A percentile compares a stretch with the other conserved stretches of the same genome.
phyloP scores from a whole-genome alignment of 1,140 invertebrate species.

The Drosophila funebris region DNA sequence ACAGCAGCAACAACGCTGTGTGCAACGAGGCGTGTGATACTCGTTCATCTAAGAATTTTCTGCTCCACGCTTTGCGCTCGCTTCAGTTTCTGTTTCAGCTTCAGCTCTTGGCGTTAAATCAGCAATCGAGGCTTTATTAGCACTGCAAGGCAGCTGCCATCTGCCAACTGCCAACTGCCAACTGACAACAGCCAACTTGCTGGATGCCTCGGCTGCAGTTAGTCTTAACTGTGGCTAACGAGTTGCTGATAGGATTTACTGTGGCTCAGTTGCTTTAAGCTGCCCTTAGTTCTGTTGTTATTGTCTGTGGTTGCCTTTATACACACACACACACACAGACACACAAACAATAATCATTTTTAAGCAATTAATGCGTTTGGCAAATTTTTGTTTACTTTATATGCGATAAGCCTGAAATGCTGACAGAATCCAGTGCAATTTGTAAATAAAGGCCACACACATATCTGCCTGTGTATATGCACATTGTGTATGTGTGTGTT shows the following conservation, averaged over 20 bases:
- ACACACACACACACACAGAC: not conserved
- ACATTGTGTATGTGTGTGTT: slow-evolving; percentile 5
- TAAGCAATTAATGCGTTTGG: slow-evolving; percentile 73
- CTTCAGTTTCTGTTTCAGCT: not conserved
- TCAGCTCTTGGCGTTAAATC: slow-evolving; percentile 66
- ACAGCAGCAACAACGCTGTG: slow-evolving; percentile 14
- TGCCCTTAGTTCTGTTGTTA: slow-evolving; percentile 7
- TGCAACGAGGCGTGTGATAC: slow-evolving; percentile 70
- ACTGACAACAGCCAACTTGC: slow-evolving; percentile 35
- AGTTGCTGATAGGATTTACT: slow-evolving; percentile 72
- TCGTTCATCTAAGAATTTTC: slow-evolving; percentile 48
- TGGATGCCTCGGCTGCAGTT: slow-evolving; percentile 30
- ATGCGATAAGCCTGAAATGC: slow-evolving; percentile 60
- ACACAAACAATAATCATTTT: slow-evolving; percentile 58
- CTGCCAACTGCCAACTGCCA: slow-evolving; percentile 39
- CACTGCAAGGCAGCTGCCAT: slow-evolving; percentile 53
- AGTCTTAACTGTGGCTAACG: slow-evolving; percentile 66
- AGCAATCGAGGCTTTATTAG: slow-evolving; percentile 82
- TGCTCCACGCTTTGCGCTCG: slow-evolving; percentile 28
- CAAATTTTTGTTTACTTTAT: slow-evolving; percentile 71
- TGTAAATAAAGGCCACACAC: slow-evolving; percentile 67
- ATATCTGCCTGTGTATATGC: slow-evolving; percentile 1
- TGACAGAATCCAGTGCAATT: slow-evolving; percentile 68
- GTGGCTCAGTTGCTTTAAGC: slow-evolving; percentile 63
- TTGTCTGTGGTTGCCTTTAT: slow-evolving; percentile 5